phyloP scores from a whole-genome alignment of 2,113 vertebrate species.

The Pangasianodon gigas region DNA sequence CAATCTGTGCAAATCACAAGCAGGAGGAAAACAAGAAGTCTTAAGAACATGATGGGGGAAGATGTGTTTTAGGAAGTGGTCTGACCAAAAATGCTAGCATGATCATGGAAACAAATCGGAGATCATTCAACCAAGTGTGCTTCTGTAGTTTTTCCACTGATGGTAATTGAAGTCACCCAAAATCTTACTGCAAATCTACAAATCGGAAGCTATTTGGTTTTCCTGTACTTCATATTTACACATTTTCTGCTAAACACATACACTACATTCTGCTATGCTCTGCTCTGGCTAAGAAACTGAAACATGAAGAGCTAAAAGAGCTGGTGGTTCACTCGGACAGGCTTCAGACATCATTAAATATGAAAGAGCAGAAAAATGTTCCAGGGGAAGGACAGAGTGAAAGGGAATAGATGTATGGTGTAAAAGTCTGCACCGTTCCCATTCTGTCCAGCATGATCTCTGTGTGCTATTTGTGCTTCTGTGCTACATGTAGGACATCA shows the following conservation, averaged over 20 bases:
- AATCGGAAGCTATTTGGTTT: not conserved
- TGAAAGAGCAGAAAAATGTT: not conserved
- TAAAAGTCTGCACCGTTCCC: not conserved
- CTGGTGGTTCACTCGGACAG: not conserved
- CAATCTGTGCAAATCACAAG: not conserved
- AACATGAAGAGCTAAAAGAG: not conserved
- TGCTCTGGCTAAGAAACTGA: not conserved
- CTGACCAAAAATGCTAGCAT: not conserved
- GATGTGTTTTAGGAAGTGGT: not conserved
- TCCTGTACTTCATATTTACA: not conserved
- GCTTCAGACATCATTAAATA: not conserved
- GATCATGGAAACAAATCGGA: not conserved
- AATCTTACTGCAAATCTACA: not conserved
- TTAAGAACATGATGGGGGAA: not conserved
- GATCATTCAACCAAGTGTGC: not conserved
- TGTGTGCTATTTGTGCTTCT: not conserved
- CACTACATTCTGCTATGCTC: too few species aligned
- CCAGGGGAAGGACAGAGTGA: not conserved
- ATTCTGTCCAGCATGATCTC: not conserved
- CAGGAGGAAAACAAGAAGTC: not conserved
- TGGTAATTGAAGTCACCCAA: not conserved
- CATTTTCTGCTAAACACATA: not conserved
- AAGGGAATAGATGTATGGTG: not conserved
- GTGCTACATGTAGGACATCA: not conserved
- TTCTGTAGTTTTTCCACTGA: not conserved